These are phyloP conservation scores for Campylomormyrus numenius DNA, from an alignment of 2,113 vertebrate species.

Conservation along the genomic window DNA sequence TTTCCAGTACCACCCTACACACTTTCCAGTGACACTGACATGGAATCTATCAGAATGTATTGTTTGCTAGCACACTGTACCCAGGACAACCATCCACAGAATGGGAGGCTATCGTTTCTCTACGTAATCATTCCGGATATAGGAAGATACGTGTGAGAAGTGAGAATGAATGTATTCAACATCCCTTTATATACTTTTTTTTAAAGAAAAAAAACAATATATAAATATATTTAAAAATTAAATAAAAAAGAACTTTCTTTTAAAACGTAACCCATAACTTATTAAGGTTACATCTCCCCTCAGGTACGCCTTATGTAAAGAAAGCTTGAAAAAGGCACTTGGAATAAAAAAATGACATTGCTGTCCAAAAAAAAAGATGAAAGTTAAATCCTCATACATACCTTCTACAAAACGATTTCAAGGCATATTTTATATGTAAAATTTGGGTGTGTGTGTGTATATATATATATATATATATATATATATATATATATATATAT, in stretches of 20 bases:
- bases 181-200: background rate
- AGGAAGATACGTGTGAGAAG: background rate
- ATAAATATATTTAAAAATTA: background rate
- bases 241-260: background rate
- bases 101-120: background rate
- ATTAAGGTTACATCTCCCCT: conserved; percentile 6
- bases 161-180: background rate
- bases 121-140: background rate
- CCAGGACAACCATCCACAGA: background rate
- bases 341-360: background rate
- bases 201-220: background rate
- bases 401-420: background rate
- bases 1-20: background rate
- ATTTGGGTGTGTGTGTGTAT: background rate
- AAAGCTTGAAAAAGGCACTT: background rate
- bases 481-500: too few relatives aligned
- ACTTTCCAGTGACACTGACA: background rate
- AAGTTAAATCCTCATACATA: conserved; percentile 3
- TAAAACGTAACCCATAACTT: conserved; percentile 4
- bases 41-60: background rate
- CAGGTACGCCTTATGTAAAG: background rate
- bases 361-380: conserved; percentile 5
- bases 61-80: background rate
- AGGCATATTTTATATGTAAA: background rate
- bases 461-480: background rate